Evolutionary conservation across 2,797 vertebrate genomes (phyloP).

Genomic region (Gouania willdenowi): DNA sequence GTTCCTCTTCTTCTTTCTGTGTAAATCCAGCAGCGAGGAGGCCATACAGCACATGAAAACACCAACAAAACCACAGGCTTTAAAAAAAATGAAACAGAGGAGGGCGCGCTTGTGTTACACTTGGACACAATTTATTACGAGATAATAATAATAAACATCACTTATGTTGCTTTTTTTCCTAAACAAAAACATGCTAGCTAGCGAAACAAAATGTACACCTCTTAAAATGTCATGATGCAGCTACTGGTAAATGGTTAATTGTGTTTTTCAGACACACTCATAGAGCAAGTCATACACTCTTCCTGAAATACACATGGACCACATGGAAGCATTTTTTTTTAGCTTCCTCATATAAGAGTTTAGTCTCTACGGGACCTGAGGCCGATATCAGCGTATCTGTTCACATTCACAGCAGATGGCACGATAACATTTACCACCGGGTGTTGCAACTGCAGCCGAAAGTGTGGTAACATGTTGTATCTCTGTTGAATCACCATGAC

Average conservation of each 20-base stretch:
- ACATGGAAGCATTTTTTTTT: constrained; percentile 31
- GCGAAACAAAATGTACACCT: constrained; percentile 44
- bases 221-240: constrained; percentile 22
- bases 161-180: constrained; percentile 21
- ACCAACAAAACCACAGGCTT: background rate
- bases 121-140: constrained; percentile 59
- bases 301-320: constrained; percentile 52
- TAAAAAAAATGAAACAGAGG: constrained; percentile 55
- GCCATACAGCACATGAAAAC: constrained; percentile 11
- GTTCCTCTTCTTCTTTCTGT: constrained; percentile 69
- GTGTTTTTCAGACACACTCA: constrained; percentile 22
- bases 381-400: constrained; percentile 22
- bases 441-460: constrained; percentile 7
- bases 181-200: constrained; percentile 12
- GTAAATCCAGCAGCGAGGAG: constrained; percentile 5
- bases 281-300: constrained; percentile 3
- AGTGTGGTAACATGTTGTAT: constrained; percentile 15
- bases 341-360: constrained; percentile 22
- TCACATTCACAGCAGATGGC: constrained; percentile 29
- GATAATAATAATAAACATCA: constrained; percentile 17
- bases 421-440: background rate
- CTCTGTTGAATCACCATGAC: constrained; percentile 15
- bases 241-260: constrained; percentile 23
- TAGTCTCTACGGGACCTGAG: constrained; percentile 43
- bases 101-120: constrained; percentile 38